These are phyloP conservation scores for Hydrolagus colliei DNA, from an alignment of 2,797 vertebrate genomes.

Conservation along the genomic window DNA sequence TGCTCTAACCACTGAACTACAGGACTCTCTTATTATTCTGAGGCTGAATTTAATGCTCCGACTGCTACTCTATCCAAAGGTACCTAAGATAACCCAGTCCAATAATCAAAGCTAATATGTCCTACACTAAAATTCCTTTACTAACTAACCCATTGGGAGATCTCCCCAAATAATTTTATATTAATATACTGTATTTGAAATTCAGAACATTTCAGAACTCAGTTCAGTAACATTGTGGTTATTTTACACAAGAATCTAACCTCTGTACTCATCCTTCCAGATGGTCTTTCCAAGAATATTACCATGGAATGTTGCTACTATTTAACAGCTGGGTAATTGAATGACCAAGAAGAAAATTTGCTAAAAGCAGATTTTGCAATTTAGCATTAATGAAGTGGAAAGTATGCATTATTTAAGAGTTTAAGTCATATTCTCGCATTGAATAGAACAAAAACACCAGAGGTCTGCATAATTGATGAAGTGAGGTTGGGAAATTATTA, in stretches of 20 bases:
- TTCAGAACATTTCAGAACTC: neutral
- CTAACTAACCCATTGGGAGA: too few species aligned
- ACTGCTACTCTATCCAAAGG: too few species aligned
- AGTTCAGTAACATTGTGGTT: neutral
- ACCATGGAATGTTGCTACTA: neutral
- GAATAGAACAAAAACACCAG: constrained; percentile 16
- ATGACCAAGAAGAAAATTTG: constrained; percentile 15
- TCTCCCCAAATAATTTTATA: too few species aligned
- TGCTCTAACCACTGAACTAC: too few species aligned
- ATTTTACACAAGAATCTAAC: neutral
- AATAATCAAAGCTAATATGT: too few species aligned
- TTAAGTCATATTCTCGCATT: constrained; percentile 17
- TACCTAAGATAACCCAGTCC: too few species aligned
- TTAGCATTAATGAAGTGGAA: constrained; percentile 23
- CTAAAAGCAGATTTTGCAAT: constrained; percentile 25
- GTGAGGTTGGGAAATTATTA: constrained; percentile 22
- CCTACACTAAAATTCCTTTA: too few species aligned
- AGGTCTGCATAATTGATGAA: constrained; percentile 26
- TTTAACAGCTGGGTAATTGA: constrained; percentile 21
- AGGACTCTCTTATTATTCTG: too few species aligned
- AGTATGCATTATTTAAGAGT: constrained; percentile 28
- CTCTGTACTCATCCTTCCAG: neutral
- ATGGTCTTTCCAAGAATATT: neutral
- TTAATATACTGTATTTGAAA: neutral
- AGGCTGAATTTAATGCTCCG: too few species aligned